Evolutionary conservation across 2,797 vertebrate species (phyloP), one percentile per base, ranked within the genome.

Genomic region (Gobio occitaniae): DNA sequence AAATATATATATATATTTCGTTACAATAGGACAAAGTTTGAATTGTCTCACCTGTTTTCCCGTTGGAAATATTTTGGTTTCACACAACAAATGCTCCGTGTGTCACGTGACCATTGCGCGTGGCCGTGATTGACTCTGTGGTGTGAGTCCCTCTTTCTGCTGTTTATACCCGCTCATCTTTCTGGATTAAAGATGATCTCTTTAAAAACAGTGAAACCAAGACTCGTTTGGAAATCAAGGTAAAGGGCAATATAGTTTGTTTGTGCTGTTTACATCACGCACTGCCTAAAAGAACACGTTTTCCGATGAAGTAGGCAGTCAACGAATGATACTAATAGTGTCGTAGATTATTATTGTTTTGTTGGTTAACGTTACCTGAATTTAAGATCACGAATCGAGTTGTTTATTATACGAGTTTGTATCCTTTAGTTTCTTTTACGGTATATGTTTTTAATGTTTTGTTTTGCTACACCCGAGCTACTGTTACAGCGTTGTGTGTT

Each of bases 401-500:
- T 29, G 38, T 50, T 36, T 50, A 36, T 10, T 15, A 5, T 29
- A 66, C 2, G 9, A 41, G n/a, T 10, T 59, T 9, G 36, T 38
- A 10, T 38, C 36, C 8, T 59, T 32, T 59, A 29, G 21, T 80
- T 66, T 13, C 6, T 10, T 32, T 36, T 13, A 32, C 19, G 6
- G 61, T 29, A 72, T 36, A 9, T 41, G 48, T 52, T 16, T 84
- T 80, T 78, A 86, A 89, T 84, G 74, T 88, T 92, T 93, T 93
- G 89, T 92, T 93, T 32, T 82, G 68, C 36, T 80, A 32, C n/a
- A 83, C 29, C 44, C 54, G 52, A 82, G 69, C 65, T 74, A 80
- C 81, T 83, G 82, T 44, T 71, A 72, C 71, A 25, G 90, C 90
- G 86, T 82, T 91, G 63, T 89, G 82, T 84, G 94, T 95, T 79